A percentile compares a stretch with the other conserved stretches of the same genome.
Conservation (phyloP, 37 sponge, comb jelly and placozoan species). For the Spongilla lacustris region DNA sequence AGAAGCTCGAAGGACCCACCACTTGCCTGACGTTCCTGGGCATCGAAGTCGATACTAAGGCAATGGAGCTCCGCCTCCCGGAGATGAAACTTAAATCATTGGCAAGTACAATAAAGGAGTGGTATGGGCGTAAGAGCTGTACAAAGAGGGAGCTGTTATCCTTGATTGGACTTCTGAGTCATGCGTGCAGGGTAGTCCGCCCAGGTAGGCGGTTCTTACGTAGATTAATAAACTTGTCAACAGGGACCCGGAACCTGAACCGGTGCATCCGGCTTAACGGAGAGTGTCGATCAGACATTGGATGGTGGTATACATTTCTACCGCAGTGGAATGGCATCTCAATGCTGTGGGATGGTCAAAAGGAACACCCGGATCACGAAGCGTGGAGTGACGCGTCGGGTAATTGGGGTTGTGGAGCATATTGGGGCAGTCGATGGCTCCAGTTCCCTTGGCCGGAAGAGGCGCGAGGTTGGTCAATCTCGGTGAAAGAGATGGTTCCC, state of each 20-base stretch:
- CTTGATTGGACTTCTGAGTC: background rate
- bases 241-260: background rate
- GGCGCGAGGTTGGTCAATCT: background rate
- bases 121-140: background rate
- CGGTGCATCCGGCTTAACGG: conserved; percentile 18
- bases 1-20: conserved; percentile 38
- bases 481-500: conserved; percentile 38
- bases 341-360: background rate
- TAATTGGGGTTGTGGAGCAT: conserved; percentile 47
- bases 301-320: conserved; percentile 9
- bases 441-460: conserved; percentile 22
- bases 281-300: background rate
- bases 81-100: background rate
- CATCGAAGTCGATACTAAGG: too few relatives aligned
- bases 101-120: background rate
- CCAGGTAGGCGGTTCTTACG: conserved; percentile 15
- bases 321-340: conserved; percentile 19
- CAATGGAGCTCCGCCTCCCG: background rate
- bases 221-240: background rate
- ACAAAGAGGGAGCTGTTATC: background rate
- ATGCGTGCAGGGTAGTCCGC: conserved; percentile 19
- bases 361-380: background rate
- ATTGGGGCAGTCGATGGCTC: conserved; percentile 18
- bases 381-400: conserved; percentile 47
- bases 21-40: conserved; percentile 41